A percentile compares a stretch with the other conserved stretches of the same genome.
These are phyloP conservation scores for Ceratitis capitata DNA, from an alignment of 1,140 invertebrate genomes.

Conservation along the genomic window DNA sequence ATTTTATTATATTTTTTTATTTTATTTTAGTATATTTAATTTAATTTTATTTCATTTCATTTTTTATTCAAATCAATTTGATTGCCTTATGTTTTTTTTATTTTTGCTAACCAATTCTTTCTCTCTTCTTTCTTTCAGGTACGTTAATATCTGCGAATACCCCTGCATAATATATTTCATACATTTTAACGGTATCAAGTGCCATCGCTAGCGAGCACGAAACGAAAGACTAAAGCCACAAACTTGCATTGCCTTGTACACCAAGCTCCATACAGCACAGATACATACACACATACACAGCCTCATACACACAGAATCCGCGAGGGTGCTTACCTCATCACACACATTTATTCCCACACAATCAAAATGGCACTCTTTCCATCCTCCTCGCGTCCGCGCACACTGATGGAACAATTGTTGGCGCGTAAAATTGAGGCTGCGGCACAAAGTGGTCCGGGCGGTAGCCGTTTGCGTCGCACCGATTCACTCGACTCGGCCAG, in stretches of 20 bases:
- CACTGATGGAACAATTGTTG: slow-evolving; percentile 79
- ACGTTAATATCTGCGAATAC: background rate
- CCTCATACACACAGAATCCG: background rate
- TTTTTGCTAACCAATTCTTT: background rate
- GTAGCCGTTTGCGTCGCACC: slow-evolving; percentile 71
- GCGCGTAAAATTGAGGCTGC: slow-evolving; percentile 79
- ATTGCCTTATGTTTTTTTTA: background rate
- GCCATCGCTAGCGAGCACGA: slow-evolving; percentile 1
- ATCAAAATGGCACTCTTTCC: slow-evolving; percentile 63
- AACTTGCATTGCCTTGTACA: slow-evolving; percentile 53
- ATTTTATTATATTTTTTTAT: background rate
- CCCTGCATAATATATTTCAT: too few relatives aligned
- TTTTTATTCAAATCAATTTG: too few relatives aligned
- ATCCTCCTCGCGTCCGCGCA: slow-evolving; percentile 69
- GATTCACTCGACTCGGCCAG: slow-evolving; percentile 82
- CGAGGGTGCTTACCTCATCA: background rate
- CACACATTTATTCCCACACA: background rate
- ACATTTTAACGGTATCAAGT: background rate
- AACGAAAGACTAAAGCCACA: slow-evolving; percentile 63
- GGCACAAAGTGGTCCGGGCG: slow-evolving; percentile 49
- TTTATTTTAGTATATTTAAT: background rate
- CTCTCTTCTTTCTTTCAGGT: background rate
- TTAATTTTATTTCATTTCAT: background rate
- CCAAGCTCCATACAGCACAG: background rate
- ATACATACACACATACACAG: background rate